Evolutionary conservation across 1,140 invertebrate genomes (phyloP).

Genomic region (Drosophila quadrilineata): DNA sequence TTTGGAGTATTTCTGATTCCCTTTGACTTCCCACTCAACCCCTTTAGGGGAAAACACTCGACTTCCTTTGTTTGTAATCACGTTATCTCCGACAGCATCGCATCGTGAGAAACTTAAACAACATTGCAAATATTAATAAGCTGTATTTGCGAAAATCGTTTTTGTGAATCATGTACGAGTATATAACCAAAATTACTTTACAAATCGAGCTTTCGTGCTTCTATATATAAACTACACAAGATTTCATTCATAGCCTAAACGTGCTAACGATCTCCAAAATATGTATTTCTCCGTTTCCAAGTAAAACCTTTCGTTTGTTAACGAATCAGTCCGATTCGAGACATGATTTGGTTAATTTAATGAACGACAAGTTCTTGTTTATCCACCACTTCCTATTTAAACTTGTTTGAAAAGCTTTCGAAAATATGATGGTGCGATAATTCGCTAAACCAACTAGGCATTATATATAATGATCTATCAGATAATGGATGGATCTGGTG

Average conservation of each 20-base stretch:
- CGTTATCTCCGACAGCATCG: constrained; percentile 2
- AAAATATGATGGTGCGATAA: background rate
- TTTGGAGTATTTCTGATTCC: too few species aligned
- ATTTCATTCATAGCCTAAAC: constrained; percentile 2
- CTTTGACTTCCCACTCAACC: too few species aligned
- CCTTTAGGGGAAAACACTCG: too few species aligned
- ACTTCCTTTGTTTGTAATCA: too few species aligned
- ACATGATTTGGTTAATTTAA: too few species aligned
- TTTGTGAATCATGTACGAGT: constrained; percentile 4
- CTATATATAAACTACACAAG: constrained; percentile 1
- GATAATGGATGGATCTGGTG: background rate
- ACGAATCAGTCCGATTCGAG: too few species aligned
- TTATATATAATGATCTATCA: background rate
- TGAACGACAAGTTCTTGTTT: constrained; percentile 5
- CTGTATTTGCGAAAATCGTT: background rate
- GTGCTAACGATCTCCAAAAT: background rate
- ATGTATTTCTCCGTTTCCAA: background rate
- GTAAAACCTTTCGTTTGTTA: too few species aligned
- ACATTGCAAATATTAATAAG: constrained; percentile 21
- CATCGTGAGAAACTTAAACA: background rate
- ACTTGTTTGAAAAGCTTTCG: constrained; percentile 6
- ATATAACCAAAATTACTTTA: background rate
- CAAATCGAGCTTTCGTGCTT: background rate
- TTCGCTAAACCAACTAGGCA: background rate
- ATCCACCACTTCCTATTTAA: constrained; percentile 12